phyloP scores from a whole-genome alignment of 2,113 vertebrate species.

The Heteronetta atricapilla region DNA sequence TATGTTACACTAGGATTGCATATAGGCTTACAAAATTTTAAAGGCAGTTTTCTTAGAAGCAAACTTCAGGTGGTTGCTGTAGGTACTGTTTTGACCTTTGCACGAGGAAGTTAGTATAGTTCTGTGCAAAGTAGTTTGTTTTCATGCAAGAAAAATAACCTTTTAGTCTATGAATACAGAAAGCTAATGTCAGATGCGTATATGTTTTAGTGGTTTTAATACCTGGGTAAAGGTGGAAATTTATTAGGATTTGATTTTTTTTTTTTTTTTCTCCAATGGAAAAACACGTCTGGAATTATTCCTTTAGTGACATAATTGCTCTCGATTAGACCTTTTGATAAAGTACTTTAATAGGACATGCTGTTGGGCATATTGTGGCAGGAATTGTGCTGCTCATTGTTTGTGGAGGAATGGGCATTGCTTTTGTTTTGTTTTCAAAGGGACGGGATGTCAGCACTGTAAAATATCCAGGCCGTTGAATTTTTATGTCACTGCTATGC shows the following conservation, averaged over 20 bases:
- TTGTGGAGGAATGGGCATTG: background rate
- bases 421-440: background rate
- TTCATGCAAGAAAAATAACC: constrained; percentile 17
- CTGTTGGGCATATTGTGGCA: background rate
- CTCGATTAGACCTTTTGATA: background rate
- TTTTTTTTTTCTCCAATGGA: background rate
- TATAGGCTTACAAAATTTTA: constrained; percentile 34
- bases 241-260: background rate
- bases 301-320: background rate
- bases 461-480: background rate
- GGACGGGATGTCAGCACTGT: background rate
- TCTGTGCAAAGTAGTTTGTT: background rate
- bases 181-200: background rate
- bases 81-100: constrained; percentile 57
- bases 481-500: background rate
- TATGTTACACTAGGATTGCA: constrained; percentile 59
- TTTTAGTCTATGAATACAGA: background rate
- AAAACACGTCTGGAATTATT: background rate
- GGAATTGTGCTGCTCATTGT: background rate
- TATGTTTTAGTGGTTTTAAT: background rate
- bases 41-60: constrained; percentile 57
- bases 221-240: background rate
- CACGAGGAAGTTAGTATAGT: background rate
- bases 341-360: background rate
- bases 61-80: constrained; percentile 20